phyloP scores from a whole-genome alignment of 2,113 vertebrate genomes.

The Hemibagrus wyckioides region DNA sequence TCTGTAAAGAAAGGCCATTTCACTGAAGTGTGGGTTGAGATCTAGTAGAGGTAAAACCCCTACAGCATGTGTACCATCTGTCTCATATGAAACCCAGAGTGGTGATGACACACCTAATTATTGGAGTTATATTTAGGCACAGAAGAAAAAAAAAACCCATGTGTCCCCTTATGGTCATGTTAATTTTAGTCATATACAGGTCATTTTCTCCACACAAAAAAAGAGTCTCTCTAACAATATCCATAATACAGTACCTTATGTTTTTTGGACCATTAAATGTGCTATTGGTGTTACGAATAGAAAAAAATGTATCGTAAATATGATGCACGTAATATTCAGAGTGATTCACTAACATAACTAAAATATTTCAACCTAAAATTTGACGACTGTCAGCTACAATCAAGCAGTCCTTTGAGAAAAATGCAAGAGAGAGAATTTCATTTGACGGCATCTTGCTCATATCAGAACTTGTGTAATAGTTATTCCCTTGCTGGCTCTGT shows the following conservation, averaged over 20 bases:
- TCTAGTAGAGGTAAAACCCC: slow-evolving; percentile 11
- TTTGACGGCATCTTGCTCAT: neutral
- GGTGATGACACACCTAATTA: slow-evolving; percentile 40
- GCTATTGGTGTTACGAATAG: neutral
- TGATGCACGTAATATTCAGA: neutral
- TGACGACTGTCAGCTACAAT: neutral
- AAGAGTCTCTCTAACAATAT: slow-evolving; percentile 2
- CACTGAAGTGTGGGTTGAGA: slow-evolving; percentile 12
- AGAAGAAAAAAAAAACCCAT: slow-evolving; percentile 47
- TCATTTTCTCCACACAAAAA: slow-evolving; percentile 42
- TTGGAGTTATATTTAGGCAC: slow-evolving; percentile 51
- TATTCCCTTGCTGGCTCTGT: slow-evolving; percentile 48
- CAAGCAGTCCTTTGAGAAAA: neutral
- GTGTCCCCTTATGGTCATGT: slow-evolving; percentile 52
- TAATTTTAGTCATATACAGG: slow-evolving; percentile 50
- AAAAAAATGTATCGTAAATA: neutral
- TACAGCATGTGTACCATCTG: slow-evolving; percentile 3
- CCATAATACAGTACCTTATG: neutral
- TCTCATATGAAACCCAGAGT: neutral
- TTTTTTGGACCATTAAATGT: neutral
- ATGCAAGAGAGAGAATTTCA: neutral
- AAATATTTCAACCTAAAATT: neutral
- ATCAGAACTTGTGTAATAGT: neutral
- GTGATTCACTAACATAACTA: neutral
- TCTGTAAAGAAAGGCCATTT: neutral